Conservation (phyloP, 2,797 vertebrate species). For the Clarias fuscus region DNA sequence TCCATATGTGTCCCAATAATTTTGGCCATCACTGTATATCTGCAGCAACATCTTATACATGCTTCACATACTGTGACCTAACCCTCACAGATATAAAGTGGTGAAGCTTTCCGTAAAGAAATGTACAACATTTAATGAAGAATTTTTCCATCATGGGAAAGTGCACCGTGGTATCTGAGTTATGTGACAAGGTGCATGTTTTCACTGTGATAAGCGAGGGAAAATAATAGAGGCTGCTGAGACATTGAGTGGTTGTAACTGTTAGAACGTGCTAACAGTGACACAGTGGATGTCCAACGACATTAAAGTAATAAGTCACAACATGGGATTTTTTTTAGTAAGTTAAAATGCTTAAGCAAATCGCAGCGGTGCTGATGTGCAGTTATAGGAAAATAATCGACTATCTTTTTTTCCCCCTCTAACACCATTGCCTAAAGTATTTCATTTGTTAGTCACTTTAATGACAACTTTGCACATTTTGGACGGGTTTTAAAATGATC, state of each 20-base stretch:
- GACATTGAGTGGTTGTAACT: not conserved
- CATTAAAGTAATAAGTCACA: not conserved
- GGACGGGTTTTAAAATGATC: too few relatives aligned
- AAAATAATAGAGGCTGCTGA: not conserved
- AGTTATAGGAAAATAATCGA: not conserved
- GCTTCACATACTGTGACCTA: not conserved
- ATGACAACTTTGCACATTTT: too few relatives aligned
- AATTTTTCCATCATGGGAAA: not conserved
- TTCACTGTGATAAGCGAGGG: not conserved
- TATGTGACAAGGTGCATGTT: not conserved
- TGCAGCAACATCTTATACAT: not conserved
- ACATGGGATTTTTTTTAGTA: not conserved
- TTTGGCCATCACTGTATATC: too few relatives aligned
- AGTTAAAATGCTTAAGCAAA: not conserved
- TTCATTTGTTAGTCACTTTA: not conserved
- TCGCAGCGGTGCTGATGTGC: not conserved
- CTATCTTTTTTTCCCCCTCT: not conserved
- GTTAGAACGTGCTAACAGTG: not conserved
- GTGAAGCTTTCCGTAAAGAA: not conserved
- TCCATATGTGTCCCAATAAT: too few relatives aligned
- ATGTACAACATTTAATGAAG: not conserved
- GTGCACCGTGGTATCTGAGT: not conserved
- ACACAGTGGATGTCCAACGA: not conserved
- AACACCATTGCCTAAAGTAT: not conserved
- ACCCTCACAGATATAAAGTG: not conserved